Evolutionary conservation across 2,113 vertebrate species (phyloP).

Genomic region (Nesospiza acunhae): DNA sequence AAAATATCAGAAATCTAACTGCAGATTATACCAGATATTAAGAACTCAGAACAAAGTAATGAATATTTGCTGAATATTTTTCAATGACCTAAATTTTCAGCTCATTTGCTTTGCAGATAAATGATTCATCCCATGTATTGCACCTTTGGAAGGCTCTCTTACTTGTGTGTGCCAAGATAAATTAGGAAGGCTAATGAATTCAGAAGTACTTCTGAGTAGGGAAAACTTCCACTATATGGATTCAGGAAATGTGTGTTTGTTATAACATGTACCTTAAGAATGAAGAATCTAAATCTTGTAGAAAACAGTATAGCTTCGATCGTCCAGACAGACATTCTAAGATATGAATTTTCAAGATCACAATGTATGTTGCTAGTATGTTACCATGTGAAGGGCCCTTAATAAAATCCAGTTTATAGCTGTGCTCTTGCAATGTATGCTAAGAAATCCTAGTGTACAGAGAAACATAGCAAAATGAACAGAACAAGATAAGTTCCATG

Average conservation of each 20-base stretch:
- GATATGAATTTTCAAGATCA: not conserved
- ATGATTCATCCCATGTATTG: conserved; percentile 1
- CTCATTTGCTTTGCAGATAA: conserved; percentile 29
- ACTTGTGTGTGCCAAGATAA: not conserved
- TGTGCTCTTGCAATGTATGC: not conserved
- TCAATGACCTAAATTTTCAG: conserved; percentile 4
- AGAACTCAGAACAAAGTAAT: not conserved
- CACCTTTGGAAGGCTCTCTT: not conserved
- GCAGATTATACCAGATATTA: not conserved
- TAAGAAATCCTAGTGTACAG: not conserved
- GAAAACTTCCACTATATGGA: not conserved
- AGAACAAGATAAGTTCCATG: not conserved
- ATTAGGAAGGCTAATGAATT: not conserved
- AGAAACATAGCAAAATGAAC: rapidly evolving
- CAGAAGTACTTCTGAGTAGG: not conserved
- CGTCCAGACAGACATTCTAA: not conserved
- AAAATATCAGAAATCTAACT: not conserved
- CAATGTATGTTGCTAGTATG: not conserved
- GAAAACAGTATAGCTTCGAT: not conserved
- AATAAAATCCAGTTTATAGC: not conserved
- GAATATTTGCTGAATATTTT: not conserved
- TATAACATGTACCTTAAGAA: not conserved
- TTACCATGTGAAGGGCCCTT: not conserved
- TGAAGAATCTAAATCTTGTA: not conserved
- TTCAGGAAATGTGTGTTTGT: not conserved